Evolutionary conservation across 1,140 invertebrate genomes (phyloP).

Genomic region (Caenorhabditis inopinata): DNA sequence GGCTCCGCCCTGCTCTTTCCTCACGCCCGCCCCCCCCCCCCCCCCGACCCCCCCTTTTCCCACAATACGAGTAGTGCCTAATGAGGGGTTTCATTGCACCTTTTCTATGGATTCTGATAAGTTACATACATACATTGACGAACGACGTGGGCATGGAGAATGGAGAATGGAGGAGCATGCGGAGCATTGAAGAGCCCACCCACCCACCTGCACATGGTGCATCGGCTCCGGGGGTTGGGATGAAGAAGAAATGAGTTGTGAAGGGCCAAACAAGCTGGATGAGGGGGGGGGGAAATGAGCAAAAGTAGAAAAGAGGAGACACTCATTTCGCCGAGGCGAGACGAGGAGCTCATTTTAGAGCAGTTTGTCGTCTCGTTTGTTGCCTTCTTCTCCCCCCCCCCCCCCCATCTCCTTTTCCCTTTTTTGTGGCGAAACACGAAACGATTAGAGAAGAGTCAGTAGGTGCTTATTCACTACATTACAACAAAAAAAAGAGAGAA

Average conservation of each 20-base stretch:
- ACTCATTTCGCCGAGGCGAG: background rate
- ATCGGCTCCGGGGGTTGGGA: too few species aligned
- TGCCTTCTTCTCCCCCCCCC: background rate
- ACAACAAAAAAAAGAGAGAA: background rate
- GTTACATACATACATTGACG: background rate
- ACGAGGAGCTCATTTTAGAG: slow-evolving; percentile 18
- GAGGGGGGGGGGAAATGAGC: background rate
- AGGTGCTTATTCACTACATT: background rate
- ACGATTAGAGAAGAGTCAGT: background rate
- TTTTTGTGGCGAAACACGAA: background rate
- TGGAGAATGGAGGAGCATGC: background rate
- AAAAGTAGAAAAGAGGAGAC: background rate
- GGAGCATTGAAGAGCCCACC: background rate
- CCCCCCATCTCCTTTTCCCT: background rate
- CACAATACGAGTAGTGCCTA: slow-evolving; percentile 11
- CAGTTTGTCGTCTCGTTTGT: background rate
- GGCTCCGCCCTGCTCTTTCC: too few species aligned
- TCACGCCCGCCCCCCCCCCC: too few species aligned
- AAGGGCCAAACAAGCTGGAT: background rate
- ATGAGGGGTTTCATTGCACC: slow-evolving; percentile 19
- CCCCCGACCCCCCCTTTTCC: too few species aligned
- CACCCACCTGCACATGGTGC: background rate
- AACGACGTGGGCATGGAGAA: background rate
- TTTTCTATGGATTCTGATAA: background rate
- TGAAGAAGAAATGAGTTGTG: slow-evolving; percentile 15